Percentiles rank a stretch among this genome's conserved stretches.
Evolutionary conservation across 92 coral and sea anemone genomes (phyloP).

Genomic region (Phenganax marumi): DNA sequence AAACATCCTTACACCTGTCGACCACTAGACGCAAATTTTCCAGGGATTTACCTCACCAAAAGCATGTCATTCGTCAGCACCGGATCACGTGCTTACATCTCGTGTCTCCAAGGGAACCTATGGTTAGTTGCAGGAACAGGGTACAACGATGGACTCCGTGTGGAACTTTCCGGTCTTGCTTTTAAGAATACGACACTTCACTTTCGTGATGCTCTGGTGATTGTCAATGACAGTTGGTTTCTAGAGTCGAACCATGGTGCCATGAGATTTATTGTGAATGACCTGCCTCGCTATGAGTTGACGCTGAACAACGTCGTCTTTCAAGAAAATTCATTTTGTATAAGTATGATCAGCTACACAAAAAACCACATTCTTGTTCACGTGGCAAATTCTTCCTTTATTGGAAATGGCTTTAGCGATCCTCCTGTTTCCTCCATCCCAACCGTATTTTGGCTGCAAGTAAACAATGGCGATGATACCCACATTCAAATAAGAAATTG

Average conservation of each 20-base stretch:
- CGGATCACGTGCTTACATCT: neutral
- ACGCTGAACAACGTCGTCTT: constrained; percentile 30
- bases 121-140: too few relatives aligned
- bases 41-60: neutral
- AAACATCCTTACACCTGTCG: neutral
- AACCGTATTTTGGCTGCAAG: neutral
- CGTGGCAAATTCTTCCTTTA: constrained; percentile 34
- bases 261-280: neutral
- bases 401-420: neutral
- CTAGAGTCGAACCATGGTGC: neutral
- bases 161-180: too few relatives aligned
- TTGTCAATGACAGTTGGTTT: neutral
- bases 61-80: neutral
- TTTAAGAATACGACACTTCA: too few relatives aligned
- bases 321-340: constrained; percentile 25
- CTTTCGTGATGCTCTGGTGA: too few relatives aligned
- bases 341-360: neutral
- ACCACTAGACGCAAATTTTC: neutral
- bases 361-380: neutral
- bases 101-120: too few relatives aligned
- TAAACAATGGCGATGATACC: neutral
- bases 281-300: neutral
- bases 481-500: constrained; percentile 24
- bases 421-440: neutral
- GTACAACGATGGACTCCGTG: too few relatives aligned